phyloP scores from a whole-genome alignment of 35 echinoderm and acorn worm genomes.

The Eucidaris tribuloides region DNA sequence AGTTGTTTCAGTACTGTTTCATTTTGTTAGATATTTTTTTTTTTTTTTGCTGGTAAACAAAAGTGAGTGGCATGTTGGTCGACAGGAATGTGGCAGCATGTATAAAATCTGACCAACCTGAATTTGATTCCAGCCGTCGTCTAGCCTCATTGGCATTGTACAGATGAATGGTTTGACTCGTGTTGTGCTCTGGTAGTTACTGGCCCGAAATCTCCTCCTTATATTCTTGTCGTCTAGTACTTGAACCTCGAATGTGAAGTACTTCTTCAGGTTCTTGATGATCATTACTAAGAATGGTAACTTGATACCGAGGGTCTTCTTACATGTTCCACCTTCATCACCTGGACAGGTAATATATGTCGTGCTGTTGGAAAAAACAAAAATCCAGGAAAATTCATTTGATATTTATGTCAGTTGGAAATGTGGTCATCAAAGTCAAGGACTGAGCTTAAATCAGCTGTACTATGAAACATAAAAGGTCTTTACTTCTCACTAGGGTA shows the following conservation, averaged over 20 bases:
- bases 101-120: slow-evolving; percentile 78
- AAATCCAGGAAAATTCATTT: too few species aligned
- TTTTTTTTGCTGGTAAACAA: too few species aligned
- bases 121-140: slow-evolving; percentile 95
- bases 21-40: too few species aligned
- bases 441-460: too few species aligned
- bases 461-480: too few species aligned
- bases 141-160: slow-evolving; percentile 90
- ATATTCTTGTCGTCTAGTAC: slow-evolving; percentile 92
- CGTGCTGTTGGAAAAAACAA: slow-evolving; percentile 69
- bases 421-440: too few species aligned
- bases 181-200: slow-evolving; percentile 90
- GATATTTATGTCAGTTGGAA: too few species aligned
- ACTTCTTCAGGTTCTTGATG: slow-evolving; percentile 92
- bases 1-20: too few species aligned
- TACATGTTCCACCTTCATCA: too few species aligned
- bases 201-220: slow-evolving; percentile 73
- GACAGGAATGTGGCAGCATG: too few species aligned
- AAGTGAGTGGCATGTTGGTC: too few species aligned
- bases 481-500: too few species aligned
- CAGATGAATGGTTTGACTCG: slow-evolving; percentile 91
- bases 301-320: slow-evolving; percentile 86
- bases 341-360: slow-evolving; percentile 74
- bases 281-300: slow-evolving; percentile 87
- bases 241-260: slow-evolving; percentile 94